Base-by-base conservation (phyloP, 2,888 invertebrate species). In the Platycnemis pennipes region DNA sequence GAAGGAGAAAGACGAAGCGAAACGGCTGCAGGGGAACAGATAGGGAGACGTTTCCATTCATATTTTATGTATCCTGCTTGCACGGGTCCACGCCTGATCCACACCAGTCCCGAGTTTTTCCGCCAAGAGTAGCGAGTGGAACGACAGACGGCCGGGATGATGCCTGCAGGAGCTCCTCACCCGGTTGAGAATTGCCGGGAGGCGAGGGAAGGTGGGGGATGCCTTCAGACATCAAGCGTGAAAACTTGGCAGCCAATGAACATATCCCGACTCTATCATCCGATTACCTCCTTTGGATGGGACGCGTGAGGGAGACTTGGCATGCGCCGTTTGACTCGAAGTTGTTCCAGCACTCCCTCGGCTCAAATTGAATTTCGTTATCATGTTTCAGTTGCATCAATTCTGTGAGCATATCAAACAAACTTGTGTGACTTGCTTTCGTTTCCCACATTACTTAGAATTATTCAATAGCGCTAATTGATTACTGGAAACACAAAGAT, bases 21-120 rank as follows among this genome's bases (percentile, higher is more conserved):
- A 91, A 91, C 56, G 56, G 56, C 56, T 22, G 56, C 56, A 53
- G 56, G 42, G 89, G 42, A 89, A 89, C 53, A 56, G 89, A 56
- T 42, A 89, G 53, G 89, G 89, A 42, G 77, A 77, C 77, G 31
- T 77, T 37, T 77, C 77, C 31, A 77, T 77, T 77, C 77, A 77
- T 77, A 77, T 77, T 77, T 77, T 77, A 77, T 77, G 77, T 37
- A 77, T 77, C 77, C 77, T 37, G 1, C 37, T 77, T 16, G 31
- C 37, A 26, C 26, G 37, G 11, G n/a, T 31, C 22, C 77, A 37
- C 77, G 77, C 31, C 49, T 49, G 49, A 49, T 49, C 11, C 49
- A 37, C 77, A 77, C 77, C 8, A 77, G 77, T 77, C 77, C 77
- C 77, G 16, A 4, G 77, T 77, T 37, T 77, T 37, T 37, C 77